Evolutionary conservation across 2,113 vertebrate species (phyloP).

Genomic region (Ailuropoda melanoleuca): DNA sequence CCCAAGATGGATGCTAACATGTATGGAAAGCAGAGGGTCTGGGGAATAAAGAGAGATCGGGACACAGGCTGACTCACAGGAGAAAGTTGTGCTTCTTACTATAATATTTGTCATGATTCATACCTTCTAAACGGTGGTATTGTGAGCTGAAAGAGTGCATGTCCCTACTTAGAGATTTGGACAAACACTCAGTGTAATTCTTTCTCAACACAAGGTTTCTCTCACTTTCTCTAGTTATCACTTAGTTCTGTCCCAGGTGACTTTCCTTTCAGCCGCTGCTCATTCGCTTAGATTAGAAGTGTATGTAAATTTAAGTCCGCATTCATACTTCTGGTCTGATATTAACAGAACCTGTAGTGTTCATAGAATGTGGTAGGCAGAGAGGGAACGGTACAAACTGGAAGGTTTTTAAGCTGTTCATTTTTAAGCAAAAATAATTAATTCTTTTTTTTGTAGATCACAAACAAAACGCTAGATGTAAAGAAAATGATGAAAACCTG

Average conservation of each 20-base stretch:
- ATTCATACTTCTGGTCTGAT: not conserved
- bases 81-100: not conserved
- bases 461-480: conserved; percentile 86
- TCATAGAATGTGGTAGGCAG: not conserved
- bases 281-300: not conserved
- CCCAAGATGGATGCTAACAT: not conserved
- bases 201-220: not conserved
- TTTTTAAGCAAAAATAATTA: conserved; percentile 4
- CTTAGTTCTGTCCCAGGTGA: not conserved
- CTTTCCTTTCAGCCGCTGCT: not conserved
- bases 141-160: not conserved
- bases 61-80: not conserved
- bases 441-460: conserved; percentile 82
- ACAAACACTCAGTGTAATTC: not conserved
- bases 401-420: conserved; percentile 2
- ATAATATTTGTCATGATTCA: not conserved
- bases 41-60: not conserved
- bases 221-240: not conserved
- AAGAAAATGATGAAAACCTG: conserved; percentile 95
- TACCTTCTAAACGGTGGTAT: not conserved
- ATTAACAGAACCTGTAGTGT: not conserved
- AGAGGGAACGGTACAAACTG: not conserved
- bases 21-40: not conserved
- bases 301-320: conserved; percentile 12
- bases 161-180: not conserved